Percentiles rank a stretch among this genome's conserved stretches.
phyloP scores from a whole-genome alignment of 2,888 invertebrate species.

The Crocallis elinguaria region DNA sequence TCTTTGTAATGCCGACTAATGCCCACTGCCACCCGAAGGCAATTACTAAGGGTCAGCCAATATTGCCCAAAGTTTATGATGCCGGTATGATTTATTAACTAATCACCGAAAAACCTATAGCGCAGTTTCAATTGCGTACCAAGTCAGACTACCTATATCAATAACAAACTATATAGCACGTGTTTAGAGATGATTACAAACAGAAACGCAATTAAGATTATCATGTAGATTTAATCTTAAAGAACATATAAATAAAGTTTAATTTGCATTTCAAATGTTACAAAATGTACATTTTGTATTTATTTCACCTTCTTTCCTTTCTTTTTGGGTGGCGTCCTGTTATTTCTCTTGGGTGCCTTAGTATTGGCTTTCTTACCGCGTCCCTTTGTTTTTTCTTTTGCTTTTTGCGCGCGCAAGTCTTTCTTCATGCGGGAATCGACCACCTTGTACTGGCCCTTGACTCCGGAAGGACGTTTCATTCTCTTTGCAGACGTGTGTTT shows the following conservation, averaged over 20 bases:
- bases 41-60: slow-evolving; percentile 41
- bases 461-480: slow-evolving; percentile 91
- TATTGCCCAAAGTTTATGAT: slow-evolving; percentile 15
- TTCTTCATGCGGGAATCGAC: slow-evolving; percentile 99
- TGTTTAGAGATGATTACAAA: not conserved
- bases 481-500: slow-evolving; percentile 92
- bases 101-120: not conserved
- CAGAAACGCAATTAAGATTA: slow-evolving; percentile 16
- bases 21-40: slow-evolving; percentile 41
- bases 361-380: slow-evolving; percentile 69
- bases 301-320: slow-evolving; percentile 64
- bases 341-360: slow-evolving; percentile 47
- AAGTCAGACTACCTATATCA: not conserved
- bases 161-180: slow-evolving; percentile 10
- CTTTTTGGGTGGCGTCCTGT: slow-evolving; percentile 50
- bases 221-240: slow-evolving; percentile 22
- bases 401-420: slow-evolving; percentile 90
- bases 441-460: slow-evolving; percentile 96
- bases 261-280: not conserved
- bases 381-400: slow-evolving; percentile 85
- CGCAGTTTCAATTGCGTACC: not conserved
- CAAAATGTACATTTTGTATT: slow-evolving; percentile 27
- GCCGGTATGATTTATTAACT: not conserved
- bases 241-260: slow-evolving; percentile 6
- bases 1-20: slow-evolving; percentile 59